Evolutionary conservation across 2,888 invertebrate genomes (phyloP).

Genomic region (Leucophora obtusa): DNA sequence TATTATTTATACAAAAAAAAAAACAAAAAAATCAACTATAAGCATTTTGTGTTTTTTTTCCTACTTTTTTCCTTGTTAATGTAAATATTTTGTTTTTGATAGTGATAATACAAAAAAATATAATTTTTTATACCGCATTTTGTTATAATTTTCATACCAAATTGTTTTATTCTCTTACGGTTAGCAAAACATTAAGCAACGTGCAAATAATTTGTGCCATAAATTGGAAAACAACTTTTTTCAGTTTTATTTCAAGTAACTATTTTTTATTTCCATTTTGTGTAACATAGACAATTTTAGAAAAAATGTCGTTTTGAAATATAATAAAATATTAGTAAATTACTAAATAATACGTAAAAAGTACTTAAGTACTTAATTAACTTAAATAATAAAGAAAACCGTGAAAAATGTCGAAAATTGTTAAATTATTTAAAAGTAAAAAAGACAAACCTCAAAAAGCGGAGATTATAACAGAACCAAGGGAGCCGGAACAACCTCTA

Average conservation of each 20-base stretch:
- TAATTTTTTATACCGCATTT: constrained; percentile 30
- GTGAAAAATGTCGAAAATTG: constrained; percentile 70
- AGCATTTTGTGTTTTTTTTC: constrained; percentile 49
- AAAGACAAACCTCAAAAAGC: constrained; percentile 75
- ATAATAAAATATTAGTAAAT: constrained; percentile 11
- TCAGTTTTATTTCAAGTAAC: not conserved
- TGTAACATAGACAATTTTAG: constrained; percentile 17
- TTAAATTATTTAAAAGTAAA: constrained; percentile 71
- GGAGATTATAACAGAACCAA: constrained; percentile 75
- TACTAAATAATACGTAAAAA: not conserved
- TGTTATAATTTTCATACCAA: constrained; percentile 43
- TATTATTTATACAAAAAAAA: constrained; percentile 19
- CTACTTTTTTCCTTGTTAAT: constrained; percentile 30
- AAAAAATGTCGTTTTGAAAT: constrained; percentile 11
- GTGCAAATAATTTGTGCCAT: constrained; percentile 36
- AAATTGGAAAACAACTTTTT: constrained; percentile 1
- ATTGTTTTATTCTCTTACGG: constrained; percentile 47
- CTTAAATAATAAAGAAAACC: constrained; percentile 17
- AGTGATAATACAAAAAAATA: constrained; percentile 24
- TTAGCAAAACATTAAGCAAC: constrained; percentile 48
- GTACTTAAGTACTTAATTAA: constrained; percentile 12
- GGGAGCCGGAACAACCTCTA: constrained; percentile 70
- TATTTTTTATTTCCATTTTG: not conserved
- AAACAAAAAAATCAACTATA: no score
- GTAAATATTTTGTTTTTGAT: constrained; percentile 59